Evolutionary conservation across 2,113 vertebrate species (phyloP).

Genomic region (Oophaga pumilio): DNA sequence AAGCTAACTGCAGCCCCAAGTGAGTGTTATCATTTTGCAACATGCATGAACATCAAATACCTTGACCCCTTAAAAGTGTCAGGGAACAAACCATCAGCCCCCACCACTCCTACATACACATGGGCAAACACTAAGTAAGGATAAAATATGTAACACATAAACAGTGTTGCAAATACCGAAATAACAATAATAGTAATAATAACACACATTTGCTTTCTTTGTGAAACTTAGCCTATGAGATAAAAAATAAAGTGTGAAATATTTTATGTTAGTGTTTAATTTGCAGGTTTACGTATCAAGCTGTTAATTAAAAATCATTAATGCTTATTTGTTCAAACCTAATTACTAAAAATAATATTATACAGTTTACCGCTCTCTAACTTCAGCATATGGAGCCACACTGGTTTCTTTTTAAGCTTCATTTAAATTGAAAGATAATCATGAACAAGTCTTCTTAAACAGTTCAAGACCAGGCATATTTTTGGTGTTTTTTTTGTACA

Average conservation of each 20-base stretch:
- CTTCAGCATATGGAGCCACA: background rate
- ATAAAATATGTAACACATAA: background rate
- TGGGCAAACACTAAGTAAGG: background rate
- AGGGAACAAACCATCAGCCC: no score
- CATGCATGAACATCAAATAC: no score
- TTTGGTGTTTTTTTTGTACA: no score
- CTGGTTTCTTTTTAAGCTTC: background rate
- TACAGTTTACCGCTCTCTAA: background rate
- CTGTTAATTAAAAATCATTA: background rate
- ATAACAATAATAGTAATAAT: background rate
- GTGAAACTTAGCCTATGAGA: background rate
- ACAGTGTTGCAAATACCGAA: background rate
- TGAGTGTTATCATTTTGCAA: no score
- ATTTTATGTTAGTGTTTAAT: constrained; percentile 11
- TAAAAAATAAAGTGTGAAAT: background rate
- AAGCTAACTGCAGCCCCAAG: no score
- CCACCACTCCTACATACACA: no score
- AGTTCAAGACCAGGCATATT: no score
- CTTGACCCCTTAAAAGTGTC: no score
- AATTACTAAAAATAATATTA: constrained; percentile 23
- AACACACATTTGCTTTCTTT: background rate
- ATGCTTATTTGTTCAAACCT: background rate
- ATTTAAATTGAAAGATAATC: background rate
- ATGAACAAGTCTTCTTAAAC: no score
- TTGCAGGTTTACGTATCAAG: constrained; percentile 7